Evolutionary conservation across 2,113 vertebrate genomes (phyloP), one percentile per base, ranked within the genome.

Genomic region (Tragulus kanchil): DNA sequence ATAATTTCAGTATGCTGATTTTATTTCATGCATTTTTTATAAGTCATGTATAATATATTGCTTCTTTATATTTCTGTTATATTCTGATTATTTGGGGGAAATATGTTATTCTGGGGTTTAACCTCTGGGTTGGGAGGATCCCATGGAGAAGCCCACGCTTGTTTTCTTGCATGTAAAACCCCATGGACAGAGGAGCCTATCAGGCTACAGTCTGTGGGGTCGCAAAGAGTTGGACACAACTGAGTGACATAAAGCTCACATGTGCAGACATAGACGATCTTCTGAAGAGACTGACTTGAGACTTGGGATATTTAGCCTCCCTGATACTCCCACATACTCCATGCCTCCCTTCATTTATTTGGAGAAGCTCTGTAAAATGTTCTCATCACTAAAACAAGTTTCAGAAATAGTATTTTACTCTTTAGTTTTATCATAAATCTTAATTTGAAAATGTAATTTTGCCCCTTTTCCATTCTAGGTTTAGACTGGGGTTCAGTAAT

Each of bases 371-470:
- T 85, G 3, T 85, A 94, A 89, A 96, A 71, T 75, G 48, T 82
- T 90, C 54, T 94, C 25, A 50, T 95, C 25, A 84, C 15, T 82
- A 65, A 86, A 95, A 52, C 25, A 79, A 75, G 10, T 69, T 91
- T 85, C 96, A 85, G 54, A 83, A 84, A 58, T 89, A 86, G 14
- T 81, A 65, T 85, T 85, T 92, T 9, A 77, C 42, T 85, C 67
- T 89, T 88, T 54, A 89, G 23, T 42, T 26, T 94, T 85, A 82
- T 65, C n/a, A 59, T 82, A 56, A 86, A 59, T 83, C 45, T 93
- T 86, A 77, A 83, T 82, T 83, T 77, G 10, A 64, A 94, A 77
- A 36, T 69, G 9, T 84, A 86, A 45, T 3, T 23, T 17, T 65
- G 10, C 6, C 78, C 4, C 16, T 26, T 45, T 8, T 91, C 54